These are phyloP conservation scores for Lepidostoma basale DNA, from an alignment of 1,140 invertebrate species.

Conservation along the genomic window DNA sequence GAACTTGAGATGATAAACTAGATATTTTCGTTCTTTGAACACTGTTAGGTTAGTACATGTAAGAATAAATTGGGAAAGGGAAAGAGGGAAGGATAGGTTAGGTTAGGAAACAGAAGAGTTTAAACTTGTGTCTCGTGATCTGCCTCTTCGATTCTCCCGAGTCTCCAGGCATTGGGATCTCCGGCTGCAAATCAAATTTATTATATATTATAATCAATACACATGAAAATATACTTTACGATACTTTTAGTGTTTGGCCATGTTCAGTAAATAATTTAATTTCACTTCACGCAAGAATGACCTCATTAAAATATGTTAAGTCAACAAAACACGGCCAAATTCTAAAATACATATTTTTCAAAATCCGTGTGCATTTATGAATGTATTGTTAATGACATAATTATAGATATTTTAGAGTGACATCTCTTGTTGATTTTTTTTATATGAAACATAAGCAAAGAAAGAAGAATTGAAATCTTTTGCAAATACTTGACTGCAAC, in stretches of 20 bases:
- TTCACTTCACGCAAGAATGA: neutral
- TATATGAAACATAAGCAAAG: too few relatives aligned
- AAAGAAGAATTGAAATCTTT: too few relatives aligned
- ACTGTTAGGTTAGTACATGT: neutral
- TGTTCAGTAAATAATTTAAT: neutral
- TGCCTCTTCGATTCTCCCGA: constrained; percentile 80
- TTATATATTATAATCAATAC: constrained; percentile 39
- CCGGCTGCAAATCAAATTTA: constrained; percentile 62
- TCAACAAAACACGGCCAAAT: neutral
- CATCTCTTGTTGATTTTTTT: too few relatives aligned
- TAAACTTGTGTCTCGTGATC: constrained; percentile 82
- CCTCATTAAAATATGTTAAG: neutral
- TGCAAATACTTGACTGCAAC: too few relatives aligned
- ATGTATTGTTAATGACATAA: too few relatives aligned
- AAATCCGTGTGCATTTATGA: too few relatives aligned
- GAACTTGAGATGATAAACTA: neutral
- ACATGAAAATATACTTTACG: neutral
- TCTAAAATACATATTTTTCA: too few relatives aligned
- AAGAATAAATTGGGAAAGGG: neutral
- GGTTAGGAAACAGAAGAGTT: constrained; percentile 49
- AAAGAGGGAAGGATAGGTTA: too few relatives aligned
- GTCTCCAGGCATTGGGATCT: constrained; percentile 79
- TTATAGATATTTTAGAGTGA: too few relatives aligned
- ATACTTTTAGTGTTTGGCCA: neutral
- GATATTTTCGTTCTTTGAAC: constrained; percentile 7